Base-by-base conservation (phyloP, 2,797 vertebrate species). In the Sebastes ruberrimus region DNA sequence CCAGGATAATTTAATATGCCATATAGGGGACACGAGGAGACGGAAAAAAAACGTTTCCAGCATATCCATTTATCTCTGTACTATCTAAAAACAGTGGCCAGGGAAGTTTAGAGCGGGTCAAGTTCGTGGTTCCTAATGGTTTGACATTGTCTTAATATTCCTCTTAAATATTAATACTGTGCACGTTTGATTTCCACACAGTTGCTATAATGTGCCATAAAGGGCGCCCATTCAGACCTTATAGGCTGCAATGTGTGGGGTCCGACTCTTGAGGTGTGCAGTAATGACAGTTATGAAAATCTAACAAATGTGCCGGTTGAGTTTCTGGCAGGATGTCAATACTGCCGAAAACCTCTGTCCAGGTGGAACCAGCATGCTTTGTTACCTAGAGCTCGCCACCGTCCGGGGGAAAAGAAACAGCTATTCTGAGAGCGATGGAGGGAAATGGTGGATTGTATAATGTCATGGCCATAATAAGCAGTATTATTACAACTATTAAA, bases 131-230 rank as follows among this genome's bases (percentile, higher is more conserved):
- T 93, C 79, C 76, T 88, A 88, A 89, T 90, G 88, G 88, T 84
- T 91, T 89, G 88, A 88, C 87, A 78, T 85, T 85, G 84, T 78
- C 86, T 93, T 93, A 87, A 94, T 92, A 92, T 86, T 92, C 82
- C 68, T 69, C 76, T 90, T 89, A 90, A 92, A 92, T 91, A 92
- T 93, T 93, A 92, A 92, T 86, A 88, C 72, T 76, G 86, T 66
- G 85, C 89, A 92, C 67, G 42, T 93, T 94, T 89, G 86, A 90
- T 90, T 91, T 93, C 35, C 65, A 86, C 90, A 89, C 89, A 82
- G 85, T 93, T 90, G 62, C 86, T 90, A 87, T 91, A 93, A 93
- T 89, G 80, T 63, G 87, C 90, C 87, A 92, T 94, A 92, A 95
- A 96, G 89, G 84, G 86, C 83, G 80, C 59, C 87, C 80, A 87